Conservation (phyloP, 2,797 vertebrate genomes). For the Phataginus tricuspis region DNA sequence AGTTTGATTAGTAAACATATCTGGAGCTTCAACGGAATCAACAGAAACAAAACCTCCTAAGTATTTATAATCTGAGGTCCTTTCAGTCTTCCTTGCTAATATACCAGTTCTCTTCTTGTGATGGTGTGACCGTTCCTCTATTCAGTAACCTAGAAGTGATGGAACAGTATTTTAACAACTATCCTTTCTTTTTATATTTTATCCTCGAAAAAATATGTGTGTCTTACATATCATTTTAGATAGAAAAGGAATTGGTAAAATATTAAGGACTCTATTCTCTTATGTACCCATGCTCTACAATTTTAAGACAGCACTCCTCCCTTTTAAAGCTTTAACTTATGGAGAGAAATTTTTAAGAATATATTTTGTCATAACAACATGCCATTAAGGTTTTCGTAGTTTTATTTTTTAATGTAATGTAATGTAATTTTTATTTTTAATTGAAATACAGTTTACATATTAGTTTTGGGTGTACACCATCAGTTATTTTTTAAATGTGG, state of each 20-base stretch:
- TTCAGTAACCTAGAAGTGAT: conserved; percentile 46
- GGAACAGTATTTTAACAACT: conserved; percentile 49
- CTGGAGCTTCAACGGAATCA: not conserved
- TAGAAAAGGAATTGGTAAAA: conserved; percentile 17
- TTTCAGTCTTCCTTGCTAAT: conserved; percentile 33
- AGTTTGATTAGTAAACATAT: conserved; percentile 27
- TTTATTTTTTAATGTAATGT: no score
- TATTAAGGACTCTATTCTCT: conserved; percentile 34
- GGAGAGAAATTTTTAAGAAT: conserved; percentile 12
- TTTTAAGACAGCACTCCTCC: not conserved
- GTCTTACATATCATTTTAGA: conserved; percentile 5
- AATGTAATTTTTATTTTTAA: no score
- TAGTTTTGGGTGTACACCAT: no score
- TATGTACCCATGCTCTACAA: not conserved
- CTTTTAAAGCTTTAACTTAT: conserved; percentile 38
- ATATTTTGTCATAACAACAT: conserved; percentile 7
- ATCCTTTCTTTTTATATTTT: conserved; percentile 44
- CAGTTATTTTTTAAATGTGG: not conserved
- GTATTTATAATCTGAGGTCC: conserved; percentile 24
- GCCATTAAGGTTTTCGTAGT: not conserved
- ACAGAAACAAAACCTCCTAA: not conserved
- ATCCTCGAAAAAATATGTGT: not conserved
- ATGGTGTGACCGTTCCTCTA: conserved; percentile 18
- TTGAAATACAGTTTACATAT: no score
- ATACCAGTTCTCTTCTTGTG: conserved; percentile 60